Evolutionary conservation across 2,888 invertebrate species (phyloP), one percentile per base, ranked within the genome.

Genomic region (Troides oblongomaculatus): DNA sequence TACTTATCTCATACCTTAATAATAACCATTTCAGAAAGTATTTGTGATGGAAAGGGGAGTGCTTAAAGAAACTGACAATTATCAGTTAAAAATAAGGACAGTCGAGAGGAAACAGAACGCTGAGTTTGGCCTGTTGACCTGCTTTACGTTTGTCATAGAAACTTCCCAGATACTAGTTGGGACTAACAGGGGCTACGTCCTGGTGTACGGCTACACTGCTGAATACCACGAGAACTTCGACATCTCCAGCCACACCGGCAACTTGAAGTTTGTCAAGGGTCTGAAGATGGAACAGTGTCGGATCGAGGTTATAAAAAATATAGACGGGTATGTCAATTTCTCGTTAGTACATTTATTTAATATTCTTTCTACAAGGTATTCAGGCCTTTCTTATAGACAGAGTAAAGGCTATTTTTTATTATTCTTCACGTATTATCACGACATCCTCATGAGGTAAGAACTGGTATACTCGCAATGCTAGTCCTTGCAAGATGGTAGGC

Each of bases 171-270:
- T 92, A 23, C 84, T 94, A 30, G 93, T 93, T 7, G 89, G 84
- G 0, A 93, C 93, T 1, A 87, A 79, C 43, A 85, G 88, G 10
- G 94, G 94, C 0, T 86, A 82, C 18, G 84, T 94, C 4, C 74
- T 94, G 1, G 79, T 94, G 17, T 94, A 92, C 74, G 92, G 93
- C 0, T 93, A 92, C 74, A 86, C 89, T 1, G 82, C 93, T 21
- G 92, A 92, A 72, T 84, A 85, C 39, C 82, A 84, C 46, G 76
- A 82, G 17, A 76, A 75, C 10, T 79, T 81, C 0, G 82, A 85
- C 7, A 43, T 84, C 0, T 10, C 39, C 10, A 69, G 77, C 1
- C 84, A 90, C 61, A 82, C 81, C 60, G 89, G 93, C 66, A 79
- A 83, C 30, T 72, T 92, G 12, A 84, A 85, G 68, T 94, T 85